Conservation (phyloP, 2,888 invertebrate genomes). For the Diaprepes abbreviatus region DNA sequence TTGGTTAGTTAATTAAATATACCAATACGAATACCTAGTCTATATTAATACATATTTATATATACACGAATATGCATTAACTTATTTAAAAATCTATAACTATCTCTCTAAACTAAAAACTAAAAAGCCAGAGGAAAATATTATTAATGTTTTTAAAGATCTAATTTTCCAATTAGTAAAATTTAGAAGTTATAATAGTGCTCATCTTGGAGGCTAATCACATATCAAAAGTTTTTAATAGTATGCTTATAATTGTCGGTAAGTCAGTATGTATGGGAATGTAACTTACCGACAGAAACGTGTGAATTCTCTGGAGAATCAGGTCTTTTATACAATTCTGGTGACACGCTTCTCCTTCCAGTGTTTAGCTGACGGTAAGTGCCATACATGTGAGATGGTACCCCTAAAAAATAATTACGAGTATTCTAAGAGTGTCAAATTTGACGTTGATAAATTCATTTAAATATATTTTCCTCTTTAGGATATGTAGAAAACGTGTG, state of each 20-base stretch:
- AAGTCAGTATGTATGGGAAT: conserved; percentile 36
- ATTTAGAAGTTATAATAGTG: background rate
- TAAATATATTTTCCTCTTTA: too few species aligned
- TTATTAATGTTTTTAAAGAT: too few species aligned
- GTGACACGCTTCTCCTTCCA: conserved; percentile 58
- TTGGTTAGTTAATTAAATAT: too few species aligned
- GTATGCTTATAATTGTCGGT: background rate
- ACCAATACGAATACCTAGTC: too few species aligned
- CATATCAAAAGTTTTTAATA: background rate
- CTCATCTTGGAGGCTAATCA: background rate
- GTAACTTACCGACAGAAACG: conserved; percentile 62
- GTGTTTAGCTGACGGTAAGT: conserved; percentile 67
- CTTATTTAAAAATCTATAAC: too few species aligned
- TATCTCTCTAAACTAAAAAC: too few species aligned
- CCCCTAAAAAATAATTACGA: conserved; percentile 63
- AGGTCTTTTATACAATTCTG: conserved; percentile 61
- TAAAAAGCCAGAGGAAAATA: too few species aligned
- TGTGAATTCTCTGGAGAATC: conserved; percentile 57
- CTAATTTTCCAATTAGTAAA: background rate
- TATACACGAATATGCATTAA: too few species aligned
- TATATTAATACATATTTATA: too few species aligned
- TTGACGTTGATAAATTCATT: too few species aligned
- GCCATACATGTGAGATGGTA: conserved; percentile 69
- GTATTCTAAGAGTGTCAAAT: too few species aligned
- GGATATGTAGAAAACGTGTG: too few species aligned